Conservation (phyloP, 2,113 vertebrate genomes). For the Epinephelus cyanopodus region DNA sequence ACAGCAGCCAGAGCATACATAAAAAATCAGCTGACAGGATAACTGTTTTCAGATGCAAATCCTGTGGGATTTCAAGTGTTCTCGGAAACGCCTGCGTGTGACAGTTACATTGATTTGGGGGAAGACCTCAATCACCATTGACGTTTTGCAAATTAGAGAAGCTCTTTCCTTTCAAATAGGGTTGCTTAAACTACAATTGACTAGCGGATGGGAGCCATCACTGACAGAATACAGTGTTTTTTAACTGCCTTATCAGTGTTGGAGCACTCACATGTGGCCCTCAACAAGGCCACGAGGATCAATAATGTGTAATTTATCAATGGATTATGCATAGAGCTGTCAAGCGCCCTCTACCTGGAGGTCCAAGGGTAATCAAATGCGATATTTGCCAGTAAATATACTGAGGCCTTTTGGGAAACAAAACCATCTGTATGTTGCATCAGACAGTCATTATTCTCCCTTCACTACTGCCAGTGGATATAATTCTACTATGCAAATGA, state of each 20-base stretch:
- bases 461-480: not conserved
- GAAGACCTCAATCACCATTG: constrained; percentile 70
- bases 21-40: constrained; percentile 67
- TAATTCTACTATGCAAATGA: not conserved
- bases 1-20: constrained; percentile 58
- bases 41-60: constrained; percentile 77
- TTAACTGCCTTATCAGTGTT: constrained; percentile 61
- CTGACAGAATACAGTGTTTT: constrained; percentile 62
- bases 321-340: constrained; percentile 48
- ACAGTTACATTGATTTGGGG: constrained; percentile 67
- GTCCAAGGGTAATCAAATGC: constrained; percentile 50
- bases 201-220: constrained; percentile 34
- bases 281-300: constrained; percentile 52
- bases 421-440: constrained; percentile 13
- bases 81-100: constrained; percentile 48
- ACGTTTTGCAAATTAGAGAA: constrained; percentile 69
- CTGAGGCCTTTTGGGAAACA: constrained; percentile 1
- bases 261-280: constrained; percentile 35
- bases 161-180: constrained; percentile 57
- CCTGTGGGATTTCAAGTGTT: constrained; percentile 55
- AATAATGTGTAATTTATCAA: constrained; percentile 62
- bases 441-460: not conserved
- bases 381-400: constrained; percentile 37
- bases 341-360: constrained; percentile 8
- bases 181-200: constrained; percentile 69